A percentile compares a stretch with the other conserved stretches of the same genome.
Conservation (phyloP, 2,888 invertebrate species). For the Sminthurinus aureus region DNA sequence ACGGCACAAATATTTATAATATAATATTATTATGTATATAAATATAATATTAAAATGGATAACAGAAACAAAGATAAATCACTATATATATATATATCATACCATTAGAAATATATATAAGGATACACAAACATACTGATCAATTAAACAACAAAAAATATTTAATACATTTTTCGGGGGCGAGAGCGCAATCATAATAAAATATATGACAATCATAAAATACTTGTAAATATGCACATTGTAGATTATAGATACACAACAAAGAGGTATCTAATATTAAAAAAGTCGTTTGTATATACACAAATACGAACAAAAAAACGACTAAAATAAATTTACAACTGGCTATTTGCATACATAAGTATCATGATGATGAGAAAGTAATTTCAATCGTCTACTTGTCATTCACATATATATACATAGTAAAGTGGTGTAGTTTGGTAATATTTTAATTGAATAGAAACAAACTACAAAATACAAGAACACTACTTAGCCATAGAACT, state of each 20-base stretch:
- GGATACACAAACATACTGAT: too few relatives aligned
- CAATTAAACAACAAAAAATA: background rate
- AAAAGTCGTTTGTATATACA: background rate
- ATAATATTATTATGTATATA: background rate
- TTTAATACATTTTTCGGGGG: background rate
- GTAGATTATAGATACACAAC: background rate
- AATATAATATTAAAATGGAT: background rate
- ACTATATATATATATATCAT: background rate
- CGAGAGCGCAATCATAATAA: background rate
- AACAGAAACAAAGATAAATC: background rate
- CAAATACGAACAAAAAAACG: background rate
- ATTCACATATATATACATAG: too few relatives aligned
- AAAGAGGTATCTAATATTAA: background rate
- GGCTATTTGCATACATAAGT: background rate
- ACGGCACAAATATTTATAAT: slow-evolving; percentile 7
- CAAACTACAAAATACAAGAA: too few relatives aligned
- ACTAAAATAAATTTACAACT: slow-evolving; percentile 7
- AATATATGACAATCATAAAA: background rate
- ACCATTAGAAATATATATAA: background rate
- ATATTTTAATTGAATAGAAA: too few relatives aligned
- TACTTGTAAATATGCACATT: background rate
- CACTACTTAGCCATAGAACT: too few relatives aligned
- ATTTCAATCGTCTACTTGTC: too few relatives aligned
- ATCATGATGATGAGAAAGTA: background rate
- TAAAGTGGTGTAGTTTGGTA: too few relatives aligned